A percentile compares a stretch with the other conserved stretches of the same genome.
phyloP scores from a whole-genome alignment of 1,140 invertebrate species.

The Spodoptera frugiperda region DNA sequence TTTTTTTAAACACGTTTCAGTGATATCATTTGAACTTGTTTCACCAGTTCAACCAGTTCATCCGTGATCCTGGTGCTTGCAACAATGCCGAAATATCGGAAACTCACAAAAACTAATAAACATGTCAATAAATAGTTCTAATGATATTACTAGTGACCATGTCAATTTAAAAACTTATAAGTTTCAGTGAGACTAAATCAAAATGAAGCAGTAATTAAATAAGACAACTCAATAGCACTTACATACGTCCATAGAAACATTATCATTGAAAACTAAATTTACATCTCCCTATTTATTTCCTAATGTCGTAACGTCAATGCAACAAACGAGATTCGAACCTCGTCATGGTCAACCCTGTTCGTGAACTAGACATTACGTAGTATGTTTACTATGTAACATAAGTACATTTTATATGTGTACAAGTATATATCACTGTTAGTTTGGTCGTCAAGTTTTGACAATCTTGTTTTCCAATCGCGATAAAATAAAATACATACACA shows the following conservation, averaged over 20 bases:
- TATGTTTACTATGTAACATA: not conserved
- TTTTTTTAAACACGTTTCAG: too few relatives aligned
- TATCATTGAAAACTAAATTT: slow-evolving; percentile 39
- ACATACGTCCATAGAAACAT: not conserved
- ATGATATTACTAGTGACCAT: too few relatives aligned
- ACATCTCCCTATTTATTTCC: slow-evolving; percentile 10
- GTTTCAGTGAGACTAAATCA: not conserved
- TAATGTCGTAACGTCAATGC: slow-evolving; percentile 20
- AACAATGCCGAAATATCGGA: too few relatives aligned
- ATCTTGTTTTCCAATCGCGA: too few relatives aligned
- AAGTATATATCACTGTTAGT: not conserved
- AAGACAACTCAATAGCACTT: not conserved
- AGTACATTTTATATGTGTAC: not conserved
- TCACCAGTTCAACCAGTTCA: too few relatives aligned
- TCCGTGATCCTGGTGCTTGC: too few relatives aligned
- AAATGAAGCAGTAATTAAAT: not conserved
- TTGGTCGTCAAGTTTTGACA: not conserved
- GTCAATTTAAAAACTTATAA: too few relatives aligned
- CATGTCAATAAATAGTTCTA: too few relatives aligned
- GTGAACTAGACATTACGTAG: slow-evolving; percentile 12
- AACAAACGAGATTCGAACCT: slow-evolving; percentile 4
- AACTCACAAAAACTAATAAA: too few relatives aligned
- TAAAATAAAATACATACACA: too few relatives aligned
- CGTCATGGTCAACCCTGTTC: slow-evolving; percentile 24
- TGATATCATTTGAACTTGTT: too few relatives aligned